phyloP scores from a whole-genome alignment of 1,140 invertebrate genomes.

The Augochlora pura region DNA sequence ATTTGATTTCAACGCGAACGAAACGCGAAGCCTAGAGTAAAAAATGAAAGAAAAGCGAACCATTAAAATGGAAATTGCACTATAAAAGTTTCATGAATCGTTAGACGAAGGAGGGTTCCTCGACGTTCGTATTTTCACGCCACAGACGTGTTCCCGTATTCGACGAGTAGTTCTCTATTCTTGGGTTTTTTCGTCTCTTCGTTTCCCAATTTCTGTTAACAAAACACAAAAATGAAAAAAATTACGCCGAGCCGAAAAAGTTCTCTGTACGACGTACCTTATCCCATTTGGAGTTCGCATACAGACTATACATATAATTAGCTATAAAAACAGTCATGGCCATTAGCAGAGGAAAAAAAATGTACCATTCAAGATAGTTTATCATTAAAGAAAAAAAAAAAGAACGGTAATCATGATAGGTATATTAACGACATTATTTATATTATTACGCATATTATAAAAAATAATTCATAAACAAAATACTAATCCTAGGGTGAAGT shows the following conservation, averaged over 20 bases:
- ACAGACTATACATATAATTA: constrained; percentile 71
- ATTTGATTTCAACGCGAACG: background rate
- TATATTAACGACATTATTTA: constrained; percentile 80
- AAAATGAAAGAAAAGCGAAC: background rate
- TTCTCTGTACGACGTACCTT: constrained; percentile 76
- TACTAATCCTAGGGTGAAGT: constrained; percentile 76
- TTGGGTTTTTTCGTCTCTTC: background rate
- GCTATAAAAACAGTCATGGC: constrained; percentile 75
- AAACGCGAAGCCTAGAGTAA: background rate
- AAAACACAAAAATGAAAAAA: constrained; percentile 2
- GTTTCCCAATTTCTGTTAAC: constrained; percentile 20
- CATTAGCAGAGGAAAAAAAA: constrained; percentile 74
- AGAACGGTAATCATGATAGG: constrained; percentile 77
- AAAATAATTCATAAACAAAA: constrained; percentile 76
- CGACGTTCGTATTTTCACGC: constrained; percentile 69
- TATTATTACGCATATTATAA: constrained; percentile 79
- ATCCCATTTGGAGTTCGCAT: constrained; percentile 74
- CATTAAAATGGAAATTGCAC: background rate
- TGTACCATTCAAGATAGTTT: constrained; percentile 79
- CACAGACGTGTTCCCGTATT: constrained; percentile 68
- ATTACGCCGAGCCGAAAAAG: constrained; percentile 63
- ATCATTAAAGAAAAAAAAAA: constrained; percentile 71
- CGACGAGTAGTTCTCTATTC: constrained; percentile 29
- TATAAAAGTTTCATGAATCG: constrained; percentile 31
- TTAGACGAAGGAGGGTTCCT: constrained; percentile 47